Evolutionary conservation across 2,797 vertebrate species (phyloP).

Genomic region (Eulemur mongoz): DNA sequence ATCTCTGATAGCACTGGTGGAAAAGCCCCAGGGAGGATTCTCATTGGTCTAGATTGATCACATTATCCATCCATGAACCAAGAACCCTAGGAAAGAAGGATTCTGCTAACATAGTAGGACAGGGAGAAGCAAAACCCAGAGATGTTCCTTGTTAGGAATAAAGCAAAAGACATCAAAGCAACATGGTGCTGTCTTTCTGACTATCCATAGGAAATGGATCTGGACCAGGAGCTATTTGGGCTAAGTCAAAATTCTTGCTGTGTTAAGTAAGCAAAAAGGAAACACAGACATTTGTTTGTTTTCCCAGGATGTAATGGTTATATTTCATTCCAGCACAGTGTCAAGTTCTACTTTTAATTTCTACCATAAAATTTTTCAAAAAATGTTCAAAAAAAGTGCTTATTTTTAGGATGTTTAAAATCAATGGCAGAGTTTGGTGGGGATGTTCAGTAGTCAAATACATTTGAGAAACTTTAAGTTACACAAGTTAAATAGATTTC

Average conservation of each 20-base stretch:
- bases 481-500: neutral
- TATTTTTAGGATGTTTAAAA: neutral
- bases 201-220: neutral
- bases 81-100: neutral
- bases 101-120: neutral
- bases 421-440: neutral
- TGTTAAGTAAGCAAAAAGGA: neutral
- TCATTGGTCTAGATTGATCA: neutral
- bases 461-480: neutral
- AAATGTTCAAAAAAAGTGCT: neutral
- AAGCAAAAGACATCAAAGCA: neutral
- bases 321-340: neutral
- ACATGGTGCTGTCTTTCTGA: neutral
- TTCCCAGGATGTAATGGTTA: neutral
- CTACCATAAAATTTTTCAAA: neutral
- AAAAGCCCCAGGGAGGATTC: neutral
- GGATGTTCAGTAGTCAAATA: neutral
- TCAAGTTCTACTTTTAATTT: constrained; percentile 27
- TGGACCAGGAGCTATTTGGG: neutral
- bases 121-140: neutral
- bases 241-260: neutral
- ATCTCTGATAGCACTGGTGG: neutral
- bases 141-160: neutral
- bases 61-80: neutral
- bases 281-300: neutral